Evolutionary conservation across 2,888 invertebrate species (phyloP).

Genomic region (Lochmaea capreae): DNA sequence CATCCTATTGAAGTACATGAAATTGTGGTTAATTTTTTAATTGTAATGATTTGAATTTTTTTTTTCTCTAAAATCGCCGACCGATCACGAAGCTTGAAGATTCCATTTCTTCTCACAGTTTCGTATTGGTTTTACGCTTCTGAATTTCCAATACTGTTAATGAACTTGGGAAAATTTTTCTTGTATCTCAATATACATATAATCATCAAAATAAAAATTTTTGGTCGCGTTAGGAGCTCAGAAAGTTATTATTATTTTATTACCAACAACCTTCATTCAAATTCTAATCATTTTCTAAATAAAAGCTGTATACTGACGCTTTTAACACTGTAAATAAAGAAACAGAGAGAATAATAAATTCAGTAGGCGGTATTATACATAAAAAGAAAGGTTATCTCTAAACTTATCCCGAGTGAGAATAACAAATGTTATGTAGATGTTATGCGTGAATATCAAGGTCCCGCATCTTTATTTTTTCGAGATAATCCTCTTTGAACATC

Average conservation of each 20-base stretch:
- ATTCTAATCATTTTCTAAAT: not conserved
- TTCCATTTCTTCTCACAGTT: constrained; percentile 27
- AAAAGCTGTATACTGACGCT: not conserved
- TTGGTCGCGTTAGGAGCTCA: too few species aligned
- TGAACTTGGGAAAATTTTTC: constrained; percentile 2
- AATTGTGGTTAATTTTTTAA: constrained; percentile 36
- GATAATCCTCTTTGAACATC: constrained; percentile 7
- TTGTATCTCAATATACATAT: not conserved
- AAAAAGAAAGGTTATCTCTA: constrained; percentile 38
- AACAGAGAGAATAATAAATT: constrained; percentile 13
- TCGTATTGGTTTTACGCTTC: constrained; percentile 37
- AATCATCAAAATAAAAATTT: too few species aligned
- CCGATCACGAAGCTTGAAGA: constrained; percentile 28
- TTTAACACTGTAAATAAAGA: constrained; percentile 9
- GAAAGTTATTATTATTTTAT: not conserved
- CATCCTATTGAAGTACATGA: constrained; percentile 28
- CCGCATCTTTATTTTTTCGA: not conserved
- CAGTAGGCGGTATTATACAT: constrained; percentile 22
- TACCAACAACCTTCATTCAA: not conserved
- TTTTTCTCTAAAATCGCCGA: constrained; percentile 20
- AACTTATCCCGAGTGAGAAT: constrained; percentile 39
- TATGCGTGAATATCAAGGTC: constrained; percentile 13
- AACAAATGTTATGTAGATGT: constrained; percentile 47
- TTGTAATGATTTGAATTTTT: constrained; percentile 33
- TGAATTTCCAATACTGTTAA: constrained; percentile 14